Percentiles rank a stretch among this genome's conserved stretches.
These are phyloP conservation scores for Lepidotrigona ventralis DNA, from an alignment of 1,140 invertebrate species.

Conservation along the genomic window DNA sequence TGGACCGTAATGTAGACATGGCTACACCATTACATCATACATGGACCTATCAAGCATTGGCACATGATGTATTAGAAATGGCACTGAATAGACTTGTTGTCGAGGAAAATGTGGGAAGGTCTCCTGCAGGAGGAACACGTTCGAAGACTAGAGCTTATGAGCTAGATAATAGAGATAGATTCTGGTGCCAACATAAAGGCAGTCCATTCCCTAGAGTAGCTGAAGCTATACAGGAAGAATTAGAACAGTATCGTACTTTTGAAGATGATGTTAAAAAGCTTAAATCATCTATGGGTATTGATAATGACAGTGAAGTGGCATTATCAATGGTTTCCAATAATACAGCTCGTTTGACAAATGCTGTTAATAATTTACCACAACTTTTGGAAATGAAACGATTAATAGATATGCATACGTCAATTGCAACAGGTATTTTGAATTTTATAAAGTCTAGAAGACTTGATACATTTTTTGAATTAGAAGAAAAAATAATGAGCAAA, in stretches of 20 bases:
- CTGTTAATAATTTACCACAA: slow-evolving; percentile 97
- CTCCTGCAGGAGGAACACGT: slow-evolving; percentile 82
- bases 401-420: slow-evolving; percentile 99
- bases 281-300: slow-evolving; percentile 94
- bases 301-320: slow-evolving; percentile 88
- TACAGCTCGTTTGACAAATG: slow-evolving; percentile 95
- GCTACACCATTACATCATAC: slow-evolving; percentile 99
- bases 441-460: slow-evolving; percentile 94
- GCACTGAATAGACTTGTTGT: slow-evolving; percentile 93
- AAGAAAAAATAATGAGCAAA: slow-evolving; percentile 98
- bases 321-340: slow-evolving; percentile 94
- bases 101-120: slow-evolving; percentile 84
- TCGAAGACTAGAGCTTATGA: slow-evolving; percentile 94
- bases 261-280: slow-evolving; percentile 98
- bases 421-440: slow-evolving; percentile 96
- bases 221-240: slow-evolving; percentile 98
- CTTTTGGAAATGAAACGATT: slow-evolving; percentile 97
- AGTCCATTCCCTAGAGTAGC: slow-evolving; percentile 98
- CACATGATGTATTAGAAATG: slow-evolving; percentile 96
- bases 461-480: slow-evolving; percentile 98
- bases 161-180: slow-evolving; percentile 91
- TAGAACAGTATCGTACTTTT: slow-evolving; percentile 95
- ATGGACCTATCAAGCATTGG: slow-evolving; percentile 99
- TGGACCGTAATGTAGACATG: slow-evolving; percentile 98
- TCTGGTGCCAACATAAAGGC: slow-evolving; percentile 96